These are phyloP conservation scores for Automeris io DNA, from an alignment of 2,888 invertebrate genomes.

Conservation along the genomic window DNA sequence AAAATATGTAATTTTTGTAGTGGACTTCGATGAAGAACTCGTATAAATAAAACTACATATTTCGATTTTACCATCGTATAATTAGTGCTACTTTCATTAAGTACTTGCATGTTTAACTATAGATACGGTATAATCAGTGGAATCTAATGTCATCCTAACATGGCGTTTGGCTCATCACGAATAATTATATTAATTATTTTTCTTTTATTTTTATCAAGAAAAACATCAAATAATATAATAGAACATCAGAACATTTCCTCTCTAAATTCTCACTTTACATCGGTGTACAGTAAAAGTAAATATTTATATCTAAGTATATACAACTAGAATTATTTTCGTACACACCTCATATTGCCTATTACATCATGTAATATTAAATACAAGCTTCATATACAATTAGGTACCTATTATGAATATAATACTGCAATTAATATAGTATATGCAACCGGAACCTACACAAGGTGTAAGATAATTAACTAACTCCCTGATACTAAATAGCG, in stretches of 20 bases:
- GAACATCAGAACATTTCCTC: conserved; percentile 28
- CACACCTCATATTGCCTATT: conserved; percentile 14
- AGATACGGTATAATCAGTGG: conserved; percentile 7
- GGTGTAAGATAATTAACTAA: too few species aligned
- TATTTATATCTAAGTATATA: conserved; percentile 22
- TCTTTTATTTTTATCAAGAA: conserved; percentile 7
- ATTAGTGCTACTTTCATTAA: conserved; percentile 7
- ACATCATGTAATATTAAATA: too few species aligned
- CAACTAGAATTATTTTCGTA: conserved; percentile 19
- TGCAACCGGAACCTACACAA: too few species aligned
- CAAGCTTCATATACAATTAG: conserved; percentile 5
- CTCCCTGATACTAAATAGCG: too few species aligned
- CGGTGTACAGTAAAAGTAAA: conserved; percentile 15
- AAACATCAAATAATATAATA: conserved; percentile 24
- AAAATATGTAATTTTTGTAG: too few species aligned
- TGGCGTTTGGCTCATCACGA: conserved; percentile 3
- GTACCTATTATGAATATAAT: background rate
- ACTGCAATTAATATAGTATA: conserved; percentile 1
- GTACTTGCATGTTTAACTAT: background rate
- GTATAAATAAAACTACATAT: background rate
- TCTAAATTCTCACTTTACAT: conserved; percentile 15
- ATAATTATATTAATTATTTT: conserved; percentile 13
- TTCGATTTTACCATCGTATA: conserved; percentile 6
- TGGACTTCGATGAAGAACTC: too few species aligned
- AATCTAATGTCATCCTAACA: conserved; percentile 6